Percentiles rank a stretch among this genome's conserved stretches.
Evolutionary conservation across 2,113 vertebrate genomes (phyloP).

Genomic region (Rhombomys opimus): DNA sequence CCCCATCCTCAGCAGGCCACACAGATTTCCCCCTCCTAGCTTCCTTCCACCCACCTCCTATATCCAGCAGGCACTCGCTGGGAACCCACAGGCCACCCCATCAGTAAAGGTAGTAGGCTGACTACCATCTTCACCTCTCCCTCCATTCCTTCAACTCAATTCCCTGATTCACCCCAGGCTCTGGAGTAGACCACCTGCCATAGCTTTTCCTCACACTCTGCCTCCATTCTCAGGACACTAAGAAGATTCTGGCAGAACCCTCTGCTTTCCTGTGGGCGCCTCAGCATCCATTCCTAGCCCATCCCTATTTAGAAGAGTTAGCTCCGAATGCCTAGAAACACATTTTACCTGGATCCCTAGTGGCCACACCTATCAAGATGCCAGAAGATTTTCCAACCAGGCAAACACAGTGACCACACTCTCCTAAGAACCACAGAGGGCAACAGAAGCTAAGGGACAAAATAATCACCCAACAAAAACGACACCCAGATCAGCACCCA

Average conservation of each 20-base stretch:
- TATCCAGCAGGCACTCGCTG: too few species aligned
- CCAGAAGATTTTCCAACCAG: neutral
- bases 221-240: neutral
- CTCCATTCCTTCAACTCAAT: neutral
- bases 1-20: too few species aligned
- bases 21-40: too few species aligned
- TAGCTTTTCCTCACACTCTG: neutral
- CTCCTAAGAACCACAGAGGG: neutral
- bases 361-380: neutral
- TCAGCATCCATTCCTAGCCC: neutral
- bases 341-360: neutral
- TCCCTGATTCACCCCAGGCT: neutral
- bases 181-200: neutral
- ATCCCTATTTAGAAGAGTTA: neutral
- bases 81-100: too few species aligned
- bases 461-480: neutral
- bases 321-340: neutral
- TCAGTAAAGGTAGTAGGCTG: too few species aligned
- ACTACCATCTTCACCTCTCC: neutral
- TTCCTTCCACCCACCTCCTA: too few species aligned
- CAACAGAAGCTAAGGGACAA: neutral
- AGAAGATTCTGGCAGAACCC: neutral
- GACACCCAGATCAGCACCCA: neutral
- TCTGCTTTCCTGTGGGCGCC: neutral
- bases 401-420: neutral